phyloP scores from a whole-genome alignment of 2,888 invertebrate species.

The Mimas tiliae region DNA sequence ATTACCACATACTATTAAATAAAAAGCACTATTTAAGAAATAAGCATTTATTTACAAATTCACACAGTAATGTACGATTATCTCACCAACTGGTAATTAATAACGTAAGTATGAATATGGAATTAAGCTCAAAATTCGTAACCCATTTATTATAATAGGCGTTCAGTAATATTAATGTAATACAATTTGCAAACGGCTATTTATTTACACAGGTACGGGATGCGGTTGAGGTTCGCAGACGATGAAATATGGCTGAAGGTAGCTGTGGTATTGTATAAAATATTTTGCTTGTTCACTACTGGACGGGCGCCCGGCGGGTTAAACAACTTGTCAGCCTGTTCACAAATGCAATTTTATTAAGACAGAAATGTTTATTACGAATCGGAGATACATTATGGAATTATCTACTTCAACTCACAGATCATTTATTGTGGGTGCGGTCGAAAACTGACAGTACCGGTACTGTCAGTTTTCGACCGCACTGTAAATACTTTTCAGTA shows the following conservation, averaged over 20 bases:
- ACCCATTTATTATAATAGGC: conserved; percentile 14
- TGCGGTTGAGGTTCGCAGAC: conserved; percentile 40
- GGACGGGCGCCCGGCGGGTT: conserved; percentile 14
- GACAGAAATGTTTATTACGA: conserved; percentile 17
- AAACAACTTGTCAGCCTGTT: conserved; percentile 13
- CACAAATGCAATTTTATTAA: conserved; percentile 16
- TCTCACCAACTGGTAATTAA: conserved; percentile 7
- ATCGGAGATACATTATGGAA: neutral
- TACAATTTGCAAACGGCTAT: conserved; percentile 45
- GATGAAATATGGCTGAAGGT: conserved; percentile 53
- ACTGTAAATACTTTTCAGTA: too few species aligned
- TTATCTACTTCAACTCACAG: neutral
- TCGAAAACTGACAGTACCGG: too few species aligned
- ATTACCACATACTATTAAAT: too few species aligned
- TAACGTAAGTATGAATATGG: conserved; percentile 9
- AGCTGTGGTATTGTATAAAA: conserved; percentile 31
- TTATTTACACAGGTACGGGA: conserved; percentile 46
- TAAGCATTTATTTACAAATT: conserved; percentile 2
- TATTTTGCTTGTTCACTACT: conserved; percentile 22
- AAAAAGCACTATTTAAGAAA: neutral
- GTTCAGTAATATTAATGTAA: conserved; percentile 40
- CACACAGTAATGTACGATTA: conserved; percentile 3
- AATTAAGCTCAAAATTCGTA: conserved; percentile 16
- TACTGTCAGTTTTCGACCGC: too few species aligned
- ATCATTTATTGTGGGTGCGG: too few species aligned